Base-by-base conservation (phyloP, 2,113 vertebrate genomes). In the Ophiodon elongatus region DNA sequence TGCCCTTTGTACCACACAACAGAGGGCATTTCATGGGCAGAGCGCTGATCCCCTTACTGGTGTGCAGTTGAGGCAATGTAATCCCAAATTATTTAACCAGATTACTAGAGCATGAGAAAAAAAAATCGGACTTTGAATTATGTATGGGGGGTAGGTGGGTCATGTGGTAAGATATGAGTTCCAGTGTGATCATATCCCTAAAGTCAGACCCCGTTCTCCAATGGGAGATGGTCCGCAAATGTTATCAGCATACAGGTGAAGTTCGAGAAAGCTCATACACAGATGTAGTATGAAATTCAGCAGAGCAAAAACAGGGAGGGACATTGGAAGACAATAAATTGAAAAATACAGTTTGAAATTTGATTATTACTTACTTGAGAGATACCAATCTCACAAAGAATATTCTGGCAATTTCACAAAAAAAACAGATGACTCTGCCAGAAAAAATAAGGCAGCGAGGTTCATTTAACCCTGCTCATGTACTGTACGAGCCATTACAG, bases 1-100 rank as follows among this genome's bases (percentile, higher is more conserved):
- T 93, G 91, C 85, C 88, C 91, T 93, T 94, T 94, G 90, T 93
- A 73, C 88, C 88, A 70, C 82, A 90, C 91, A 92, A 88, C 84
- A 92, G 91, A 94, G 90, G 92, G 91, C 85, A 90, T 93, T 92
- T 90, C 90, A 93, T 91, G 88, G 92, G 86, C 90, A 90, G 76
- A 88, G 77, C 65, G 39, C 76, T 95, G 93, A 95, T 95, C 90
- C 88, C 89, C 86, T 92, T 88, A 84, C 83, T 88, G 86, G 87
- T 92, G 87, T 89, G 76, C 73, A 70, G 80, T 85, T 85, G 85
- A 90, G 71, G 89, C 90, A 85, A 81, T 94, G 91, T 94, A 94
- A 95, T 93, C 90, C 92, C 88, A 91, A 94, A 94, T 93, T 92
- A 92, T 94, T 94, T 94, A 94, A 94, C 94, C 89, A 94, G 93